phyloP scores from a whole-genome alignment of 1,140 invertebrate species.

The Macrotrachela quadricornifera region DNA sequence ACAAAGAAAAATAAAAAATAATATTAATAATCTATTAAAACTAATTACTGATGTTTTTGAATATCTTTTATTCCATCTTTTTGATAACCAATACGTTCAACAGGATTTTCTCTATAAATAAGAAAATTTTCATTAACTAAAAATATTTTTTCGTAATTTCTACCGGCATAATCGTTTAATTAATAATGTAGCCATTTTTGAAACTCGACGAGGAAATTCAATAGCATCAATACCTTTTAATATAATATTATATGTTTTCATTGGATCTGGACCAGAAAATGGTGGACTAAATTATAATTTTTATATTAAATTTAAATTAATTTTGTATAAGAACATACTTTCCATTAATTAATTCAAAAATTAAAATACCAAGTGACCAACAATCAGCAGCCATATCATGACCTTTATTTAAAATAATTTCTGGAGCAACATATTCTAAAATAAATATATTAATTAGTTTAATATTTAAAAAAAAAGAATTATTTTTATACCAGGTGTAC shows the following conservation, averaged over 20 bases:
- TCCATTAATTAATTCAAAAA: slow-evolving; percentile 66
- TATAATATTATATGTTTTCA: slow-evolving; percentile 98
- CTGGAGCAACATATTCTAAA: slow-evolving; percentile 77
- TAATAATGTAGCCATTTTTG: slow-evolving; percentile 67
- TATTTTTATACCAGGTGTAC: slow-evolving; percentile 33
- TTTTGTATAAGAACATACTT: slow-evolving; percentile 22
- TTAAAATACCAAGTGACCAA: slow-evolving; percentile 84
- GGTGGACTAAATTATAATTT: slow-evolving; percentile 49
- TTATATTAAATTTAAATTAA: not conserved
- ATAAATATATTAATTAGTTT: not conserved
- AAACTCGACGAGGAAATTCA: slow-evolving; percentile 80
- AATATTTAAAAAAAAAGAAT: not conserved
- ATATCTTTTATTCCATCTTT: slow-evolving; percentile 91
- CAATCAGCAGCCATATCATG: slow-evolving; percentile 94
- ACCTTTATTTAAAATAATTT: slow-evolving; percentile 85
- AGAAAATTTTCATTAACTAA: slow-evolving; percentile 11
- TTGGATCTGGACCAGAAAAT: slow-evolving; percentile 82
- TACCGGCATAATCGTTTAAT: slow-evolving; percentile 73
- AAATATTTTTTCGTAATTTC: not conserved
- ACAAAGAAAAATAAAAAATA: slow-evolving; percentile 13
- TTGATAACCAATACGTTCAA: slow-evolving; percentile 84
- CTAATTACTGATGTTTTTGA: slow-evolving; percentile 51
- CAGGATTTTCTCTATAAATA: slow-evolving; percentile 63
- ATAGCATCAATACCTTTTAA: slow-evolving; percentile 89
- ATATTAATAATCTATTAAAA: not conserved